Evolutionary conservation across 2,888 invertebrate species (phyloP).

Genomic region (Liodrosophila aerea): DNA sequence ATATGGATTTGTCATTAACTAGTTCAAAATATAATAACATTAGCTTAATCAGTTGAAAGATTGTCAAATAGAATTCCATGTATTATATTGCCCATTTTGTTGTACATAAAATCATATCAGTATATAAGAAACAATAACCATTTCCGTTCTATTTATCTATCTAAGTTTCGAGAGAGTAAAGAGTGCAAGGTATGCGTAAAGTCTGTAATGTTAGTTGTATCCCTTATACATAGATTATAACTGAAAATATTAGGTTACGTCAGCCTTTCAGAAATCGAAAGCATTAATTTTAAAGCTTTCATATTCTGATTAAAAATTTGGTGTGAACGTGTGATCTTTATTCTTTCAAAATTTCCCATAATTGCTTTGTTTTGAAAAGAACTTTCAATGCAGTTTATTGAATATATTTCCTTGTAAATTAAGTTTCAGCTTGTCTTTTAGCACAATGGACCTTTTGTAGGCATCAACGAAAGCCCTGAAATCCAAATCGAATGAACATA

Average conservation of each 20-base stretch:
- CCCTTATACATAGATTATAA: no score
- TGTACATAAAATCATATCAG: constrained; percentile 60
- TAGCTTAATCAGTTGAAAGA: constrained; percentile 60
- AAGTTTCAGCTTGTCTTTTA: constrained; percentile 9
- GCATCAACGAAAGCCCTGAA: constrained; percentile 10
- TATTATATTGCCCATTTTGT: constrained; percentile 56
- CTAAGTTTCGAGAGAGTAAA: no score
- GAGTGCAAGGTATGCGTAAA: no score
- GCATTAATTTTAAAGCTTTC: no score
- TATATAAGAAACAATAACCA: constrained; percentile 27
- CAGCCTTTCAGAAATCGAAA: no score
- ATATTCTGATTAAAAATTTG: neutral
- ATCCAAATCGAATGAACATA: constrained; percentile 9
- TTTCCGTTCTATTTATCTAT: neutral
- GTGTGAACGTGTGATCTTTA: neutral
- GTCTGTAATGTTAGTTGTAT: no score
- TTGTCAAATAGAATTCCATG: constrained; percentile 50
- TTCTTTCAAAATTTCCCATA: neutral
- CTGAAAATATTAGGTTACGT: no score
- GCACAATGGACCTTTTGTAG: constrained; percentile 3
- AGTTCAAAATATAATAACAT: constrained; percentile 64
- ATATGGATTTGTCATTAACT: constrained; percentile 50
- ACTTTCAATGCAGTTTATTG: constrained; percentile 18
- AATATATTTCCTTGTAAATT: constrained; percentile 9
- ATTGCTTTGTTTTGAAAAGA: neutral